Evolutionary conservation across 2,797 vertebrate species (phyloP).

Genomic region (Pseudotriccus pelzelni): DNA sequence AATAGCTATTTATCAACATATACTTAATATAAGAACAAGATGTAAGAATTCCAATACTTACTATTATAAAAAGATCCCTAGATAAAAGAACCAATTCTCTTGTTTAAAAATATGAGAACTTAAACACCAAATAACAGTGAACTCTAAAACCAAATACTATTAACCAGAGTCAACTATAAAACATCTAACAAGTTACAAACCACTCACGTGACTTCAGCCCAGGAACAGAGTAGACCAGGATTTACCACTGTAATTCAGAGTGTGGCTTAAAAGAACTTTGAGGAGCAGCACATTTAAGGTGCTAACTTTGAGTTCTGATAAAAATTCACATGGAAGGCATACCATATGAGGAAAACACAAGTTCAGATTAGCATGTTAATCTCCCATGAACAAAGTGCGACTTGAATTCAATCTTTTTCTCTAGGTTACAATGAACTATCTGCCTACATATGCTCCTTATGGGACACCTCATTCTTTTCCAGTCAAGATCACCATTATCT

Average conservation of each 20-base stretch:
- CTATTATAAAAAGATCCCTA: neutral
- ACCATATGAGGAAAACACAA: neutral
- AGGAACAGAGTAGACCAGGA: neutral
- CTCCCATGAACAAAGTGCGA: neutral
- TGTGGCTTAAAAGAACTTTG: neutral
- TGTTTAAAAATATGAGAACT: neutral
- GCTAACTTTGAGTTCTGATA: neutral
- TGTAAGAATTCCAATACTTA: neutral
- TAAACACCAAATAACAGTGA: neutral
- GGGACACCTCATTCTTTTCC: slow-evolving; percentile 67
- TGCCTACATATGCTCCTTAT: neutral
- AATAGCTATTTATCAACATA: neutral
- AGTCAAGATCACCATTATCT: slow-evolving; percentile 59
- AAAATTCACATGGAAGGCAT: neutral
- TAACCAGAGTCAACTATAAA: neutral
- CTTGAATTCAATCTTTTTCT: neutral
- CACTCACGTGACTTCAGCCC: neutral
- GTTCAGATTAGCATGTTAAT: neutral
- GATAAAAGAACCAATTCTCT: neutral
- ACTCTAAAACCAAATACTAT: neutral
- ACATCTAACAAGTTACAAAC: neutral
- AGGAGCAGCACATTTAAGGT: neutral
- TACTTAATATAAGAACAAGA: neutral
- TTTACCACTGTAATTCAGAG: neutral
- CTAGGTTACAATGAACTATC: neutral